These are phyloP conservation scores for Cyclopterus lumpus DNA, from an alignment of 2,797 vertebrate genomes.

Conservation along the genomic window DNA sequence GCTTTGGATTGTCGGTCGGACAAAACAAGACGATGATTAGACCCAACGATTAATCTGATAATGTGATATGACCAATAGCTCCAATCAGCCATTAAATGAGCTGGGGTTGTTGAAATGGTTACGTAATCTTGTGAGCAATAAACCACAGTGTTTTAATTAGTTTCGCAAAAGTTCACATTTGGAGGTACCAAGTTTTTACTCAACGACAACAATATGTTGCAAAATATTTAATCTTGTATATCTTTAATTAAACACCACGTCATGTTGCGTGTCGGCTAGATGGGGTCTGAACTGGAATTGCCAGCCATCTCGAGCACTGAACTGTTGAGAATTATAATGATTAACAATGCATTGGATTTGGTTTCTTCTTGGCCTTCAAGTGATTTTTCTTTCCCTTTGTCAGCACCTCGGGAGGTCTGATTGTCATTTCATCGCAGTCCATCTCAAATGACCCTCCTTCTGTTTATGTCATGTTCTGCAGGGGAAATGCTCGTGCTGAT, in stretches of 20 bases:
- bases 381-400: conserved; percentile 49
- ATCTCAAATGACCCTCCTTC: conserved; percentile 55
- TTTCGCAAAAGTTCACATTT: conserved; percentile 31
- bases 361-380: conserved; percentile 69
- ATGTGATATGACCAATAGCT: not conserved
- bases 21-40: not conserved
- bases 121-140: conserved; percentile 4
- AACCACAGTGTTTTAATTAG: conserved; percentile 33
- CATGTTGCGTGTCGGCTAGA: conserved; percentile 63
- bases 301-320: conserved; percentile 16
- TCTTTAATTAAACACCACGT: conserved; percentile 61
- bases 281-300: conserved; percentile 40
- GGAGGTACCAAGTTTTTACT: conserved; percentile 19
- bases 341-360: conserved; percentile 57
- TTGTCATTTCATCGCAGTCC: conserved; percentile 66
- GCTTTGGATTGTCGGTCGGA: not conserved
- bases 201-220: conserved; percentile 15
- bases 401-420: conserved; percentile 63
- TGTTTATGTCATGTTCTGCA: conserved; percentile 71
- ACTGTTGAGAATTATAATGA: conserved; percentile 31
- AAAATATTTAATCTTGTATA: conserved; percentile 38
- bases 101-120: not conserved
- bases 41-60: not conserved
- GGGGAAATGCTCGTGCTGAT: conserved; percentile 50
- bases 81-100: not conserved